A percentile compares a stretch with the other conserved stretches of the same genome.
Evolutionary conservation across 2,113 vertebrate genomes (phyloP).

Genomic region (Neolamprologus fasciatus): DNA sequence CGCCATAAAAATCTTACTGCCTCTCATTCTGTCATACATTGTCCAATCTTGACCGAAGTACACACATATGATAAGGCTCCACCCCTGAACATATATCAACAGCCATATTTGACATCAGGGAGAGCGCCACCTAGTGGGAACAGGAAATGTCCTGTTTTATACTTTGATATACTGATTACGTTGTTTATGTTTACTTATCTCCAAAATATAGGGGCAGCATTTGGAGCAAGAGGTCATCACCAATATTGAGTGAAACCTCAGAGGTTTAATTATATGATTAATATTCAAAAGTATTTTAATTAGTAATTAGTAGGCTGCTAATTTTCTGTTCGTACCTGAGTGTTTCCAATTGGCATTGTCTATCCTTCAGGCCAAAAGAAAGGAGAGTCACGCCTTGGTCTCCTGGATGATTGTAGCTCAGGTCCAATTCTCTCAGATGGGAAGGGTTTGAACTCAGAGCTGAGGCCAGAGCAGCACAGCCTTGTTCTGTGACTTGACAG

Average conservation of each 20-base stretch:
- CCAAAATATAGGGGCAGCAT: background rate
- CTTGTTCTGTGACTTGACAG: background rate
- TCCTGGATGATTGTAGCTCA: background rate
- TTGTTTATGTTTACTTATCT: background rate
- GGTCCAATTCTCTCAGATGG: background rate
- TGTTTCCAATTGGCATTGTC: background rate
- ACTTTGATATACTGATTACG: background rate
- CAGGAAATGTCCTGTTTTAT: background rate
- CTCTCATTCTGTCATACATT: background rate
- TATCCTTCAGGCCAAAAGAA: background rate
- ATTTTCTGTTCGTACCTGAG: constrained; percentile 1
- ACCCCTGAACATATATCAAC: background rate
- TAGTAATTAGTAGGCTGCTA: background rate
- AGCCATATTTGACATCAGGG: background rate
- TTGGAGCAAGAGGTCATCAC: background rate
- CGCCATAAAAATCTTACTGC: background rate
- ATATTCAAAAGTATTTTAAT: background rate
- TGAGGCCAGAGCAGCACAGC: background rate
- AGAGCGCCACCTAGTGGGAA: background rate
- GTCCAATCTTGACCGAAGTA: background rate
- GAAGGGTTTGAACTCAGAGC: background rate
- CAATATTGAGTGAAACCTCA: background rate
- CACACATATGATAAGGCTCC: background rate
- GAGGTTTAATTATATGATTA: background rate
- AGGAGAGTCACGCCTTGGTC: background rate